Evolutionary conservation across 2,797 vertebrate genomes (phyloP).

Genomic region (Lutjanus argentimaculatus): DNA sequence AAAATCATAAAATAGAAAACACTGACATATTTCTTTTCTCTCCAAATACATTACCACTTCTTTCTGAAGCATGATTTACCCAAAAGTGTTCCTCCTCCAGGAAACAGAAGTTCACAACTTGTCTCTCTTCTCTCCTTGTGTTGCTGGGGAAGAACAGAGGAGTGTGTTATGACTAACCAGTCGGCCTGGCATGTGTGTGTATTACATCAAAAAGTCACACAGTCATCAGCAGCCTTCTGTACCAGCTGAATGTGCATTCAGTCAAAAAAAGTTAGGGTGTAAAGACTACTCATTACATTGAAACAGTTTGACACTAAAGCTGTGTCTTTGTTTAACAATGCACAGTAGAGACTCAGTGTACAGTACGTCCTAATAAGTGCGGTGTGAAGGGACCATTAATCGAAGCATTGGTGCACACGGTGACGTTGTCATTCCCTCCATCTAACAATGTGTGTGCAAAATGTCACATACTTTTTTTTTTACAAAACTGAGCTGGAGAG

Average conservation of each 20-base stretch:
- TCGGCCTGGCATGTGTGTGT: slow-evolving; percentile 63
- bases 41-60: slow-evolving; percentile 49
- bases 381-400: slow-evolving; percentile 65
- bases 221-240: slow-evolving; percentile 77
- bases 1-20: slow-evolving; percentile 12
- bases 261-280: slow-evolving; percentile 67
- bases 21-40: slow-evolving; percentile 34
- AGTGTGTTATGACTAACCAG: slow-evolving; percentile 75
- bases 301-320: slow-evolving; percentile 54
- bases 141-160: slow-evolving; percentile 78
- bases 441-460: slow-evolving; percentile 28
- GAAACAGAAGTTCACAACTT: slow-evolving; percentile 77
- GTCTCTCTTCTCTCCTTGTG: slow-evolving; percentile 59
- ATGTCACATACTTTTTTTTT: slow-evolving; percentile 14
- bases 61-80: slow-evolving; percentile 38
- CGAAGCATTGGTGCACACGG: slow-evolving; percentile 47
- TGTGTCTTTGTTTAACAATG: slow-evolving; percentile 66
- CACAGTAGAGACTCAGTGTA: slow-evolving; percentile 46
- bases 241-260: slow-evolving; percentile 66
- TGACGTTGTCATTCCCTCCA: slow-evolving; percentile 23
- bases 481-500: slow-evolving; percentile 3
- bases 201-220: slow-evolving; percentile 80
- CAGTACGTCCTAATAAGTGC: slow-evolving; percentile 55
- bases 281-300: slow-evolving; percentile 47
- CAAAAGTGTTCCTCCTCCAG: slow-evolving; percentile 64